These are phyloP conservation scores for Margarornis squamiger DNA, from an alignment of 2,797 vertebrate species.

Conservation along the genomic window DNA sequence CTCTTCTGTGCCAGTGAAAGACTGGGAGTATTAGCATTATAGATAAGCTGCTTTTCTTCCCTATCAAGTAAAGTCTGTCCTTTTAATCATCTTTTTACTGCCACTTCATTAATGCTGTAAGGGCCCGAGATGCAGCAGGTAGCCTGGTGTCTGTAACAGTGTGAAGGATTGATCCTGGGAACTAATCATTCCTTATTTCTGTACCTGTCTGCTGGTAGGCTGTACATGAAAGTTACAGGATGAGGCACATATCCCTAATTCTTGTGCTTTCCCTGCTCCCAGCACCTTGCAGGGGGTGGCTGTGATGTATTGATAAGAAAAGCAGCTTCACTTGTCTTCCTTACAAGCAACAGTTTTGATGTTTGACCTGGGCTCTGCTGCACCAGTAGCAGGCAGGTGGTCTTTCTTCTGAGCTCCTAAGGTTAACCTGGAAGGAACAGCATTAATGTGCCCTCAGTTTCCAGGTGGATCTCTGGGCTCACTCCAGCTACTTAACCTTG, in stretches of 20 bases:
- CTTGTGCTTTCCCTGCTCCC: background rate
- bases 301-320: background rate
- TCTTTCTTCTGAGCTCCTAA: background rate
- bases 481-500: background rate
- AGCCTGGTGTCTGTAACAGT: background rate
- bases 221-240: background rate
- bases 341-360: background rate
- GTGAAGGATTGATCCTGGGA: background rate
- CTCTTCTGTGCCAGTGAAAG: background rate
- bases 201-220: background rate
- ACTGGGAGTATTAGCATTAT: background rate
- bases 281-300: background rate
- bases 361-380: background rate
- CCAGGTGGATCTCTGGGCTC: background rate
- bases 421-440: background rate
- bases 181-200: background rate
- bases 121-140: background rate
- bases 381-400: background rate
- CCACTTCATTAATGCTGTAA: background rate
- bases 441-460: background rate
- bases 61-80: background rate
- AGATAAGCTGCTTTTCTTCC: background rate
- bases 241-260: background rate
- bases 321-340: background rate
- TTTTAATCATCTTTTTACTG: background rate